Evolutionary conservation across 2,797 vertebrate species (phyloP), one percentile per base, ranked within the genome.

Genomic region (Rallus crepitans): DNA sequence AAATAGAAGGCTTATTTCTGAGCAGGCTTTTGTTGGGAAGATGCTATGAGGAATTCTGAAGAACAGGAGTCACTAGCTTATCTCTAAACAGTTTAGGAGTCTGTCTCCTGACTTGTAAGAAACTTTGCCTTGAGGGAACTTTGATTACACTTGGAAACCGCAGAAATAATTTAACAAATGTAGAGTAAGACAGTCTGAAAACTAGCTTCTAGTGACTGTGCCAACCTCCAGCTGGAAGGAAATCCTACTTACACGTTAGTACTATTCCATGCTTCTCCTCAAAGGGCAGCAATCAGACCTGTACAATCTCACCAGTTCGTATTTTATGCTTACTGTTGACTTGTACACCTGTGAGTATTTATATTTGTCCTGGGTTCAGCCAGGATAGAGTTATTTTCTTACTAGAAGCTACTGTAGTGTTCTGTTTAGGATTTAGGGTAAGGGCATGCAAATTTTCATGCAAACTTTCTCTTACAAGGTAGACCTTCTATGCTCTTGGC

Each of bases 1-100:
- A 93, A 93, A 93, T n/a, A 91, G 81, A 27, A 15, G 33, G 61
- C 65, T 91, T 95, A 92, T 52, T 91, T 76, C 71, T 89, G 64
- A 94, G 71, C 42, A 80, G 90, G 52, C 78, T 91, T 66, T 73
- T 56, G 56, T 2, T 16, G 21, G 33, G n/a, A 86, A 72, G 61
- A 59, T 40, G 24, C 55, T 61, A 28, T 6, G 7, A 33, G 82
- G 56, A 33, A 56, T 27, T 28, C 15, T 17, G 28, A 82, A 65
- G 57, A 63, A 50, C 59, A 37, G 3, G 64, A 71, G 75, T 14
- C 13, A 7, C 30, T 31, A 39, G 11, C 39, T 47, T 47, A 47
- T 47, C 21, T 47, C 24, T 31, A 42, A 90, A 20, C 10, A 15
- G 21, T 30, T 39, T 39, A 64, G 37, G 85, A 89, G 84, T 19